Percentiles rank a stretch among this genome's conserved stretches.
These are phyloP conservation scores for Petromus typicus DNA, from an alignment of 2,113 vertebrate species.

Conservation along the genomic window DNA sequence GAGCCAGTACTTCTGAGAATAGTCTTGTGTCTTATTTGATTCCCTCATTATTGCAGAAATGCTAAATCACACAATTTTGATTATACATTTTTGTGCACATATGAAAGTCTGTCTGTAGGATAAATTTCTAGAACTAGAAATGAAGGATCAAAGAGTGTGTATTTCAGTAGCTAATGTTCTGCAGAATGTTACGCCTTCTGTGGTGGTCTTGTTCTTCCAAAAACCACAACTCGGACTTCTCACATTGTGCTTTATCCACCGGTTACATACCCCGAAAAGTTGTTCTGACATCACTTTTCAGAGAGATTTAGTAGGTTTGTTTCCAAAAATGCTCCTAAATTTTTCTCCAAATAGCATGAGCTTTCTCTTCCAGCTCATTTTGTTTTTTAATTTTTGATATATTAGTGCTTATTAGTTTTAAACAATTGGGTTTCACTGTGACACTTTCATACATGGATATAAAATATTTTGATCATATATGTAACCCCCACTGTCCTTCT, in stretches of 20 bases:
- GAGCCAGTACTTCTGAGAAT: background rate
- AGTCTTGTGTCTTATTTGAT: background rate
- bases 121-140: constrained; percentile 32
- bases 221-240: background rate
- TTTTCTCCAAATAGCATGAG: constrained; percentile 10
- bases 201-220: background rate
- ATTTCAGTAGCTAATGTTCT: background rate
- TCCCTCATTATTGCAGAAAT: constrained; percentile 29
- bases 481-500: background rate
- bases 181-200: background rate
- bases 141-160: background rate
- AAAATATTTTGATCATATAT: background rate
- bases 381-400: background rate
- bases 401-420: background rate
- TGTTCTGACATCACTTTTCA: constrained; percentile 37
- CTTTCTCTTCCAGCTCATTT: constrained; percentile 19
- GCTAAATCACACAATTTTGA: background rate
- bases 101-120: background rate
- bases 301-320: background rate
- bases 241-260: constrained; percentile 4
- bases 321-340: background rate
- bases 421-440: background rate
- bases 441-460: background rate
- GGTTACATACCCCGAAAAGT: constrained; percentile 4
- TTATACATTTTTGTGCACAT: background rate